Conservation (phyloP, 2,888 invertebrate species). For the Gryllus longicercus region DNA sequence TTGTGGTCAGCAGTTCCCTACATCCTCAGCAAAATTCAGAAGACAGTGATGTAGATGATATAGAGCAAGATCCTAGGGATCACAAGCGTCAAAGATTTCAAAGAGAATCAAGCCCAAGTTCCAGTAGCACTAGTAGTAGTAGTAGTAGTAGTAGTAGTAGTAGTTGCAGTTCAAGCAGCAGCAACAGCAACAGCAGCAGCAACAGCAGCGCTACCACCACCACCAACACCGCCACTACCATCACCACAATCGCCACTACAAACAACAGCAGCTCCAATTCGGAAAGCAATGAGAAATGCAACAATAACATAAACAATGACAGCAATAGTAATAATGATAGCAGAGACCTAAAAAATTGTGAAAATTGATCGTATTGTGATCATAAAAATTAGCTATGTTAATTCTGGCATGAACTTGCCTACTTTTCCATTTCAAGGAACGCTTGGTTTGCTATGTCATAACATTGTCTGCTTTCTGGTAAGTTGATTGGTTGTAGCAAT, state of each 20-base stretch:
- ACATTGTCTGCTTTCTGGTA: not conserved
- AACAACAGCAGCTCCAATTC: too few relatives aligned
- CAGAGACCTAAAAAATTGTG: too few relatives aligned
- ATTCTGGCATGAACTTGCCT: not conserved
- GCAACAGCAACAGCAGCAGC: not conserved
- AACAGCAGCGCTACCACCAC: not conserved
- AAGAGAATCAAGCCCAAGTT: conserved; percentile 22
- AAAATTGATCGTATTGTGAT: too few relatives aligned
- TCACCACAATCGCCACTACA: too few relatives aligned
- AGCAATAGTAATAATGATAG: too few relatives aligned
- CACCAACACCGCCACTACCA: too few relatives aligned
- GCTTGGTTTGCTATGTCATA: not conserved
- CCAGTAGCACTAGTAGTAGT: conserved; percentile 24
- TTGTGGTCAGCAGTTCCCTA: conserved; percentile 31
- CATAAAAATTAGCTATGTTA: not conserved
- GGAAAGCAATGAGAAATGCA: too few relatives aligned
- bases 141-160: conserved; percentile 20
- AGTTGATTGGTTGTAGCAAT: not conserved
- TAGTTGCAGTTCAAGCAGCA: not conserved
- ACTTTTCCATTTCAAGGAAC: not conserved
- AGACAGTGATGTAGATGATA: conserved; percentile 30
- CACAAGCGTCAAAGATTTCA: conserved; percentile 26
- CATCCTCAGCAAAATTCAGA: conserved; percentile 28
- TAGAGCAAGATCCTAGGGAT: conserved; percentile 4
- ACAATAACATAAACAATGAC: too few relatives aligned